Percentiles rank a stretch among this genome's conserved stretches.
phyloP scores from a whole-genome alignment of 64 coral and sea anemone genomes.

The Orbicella faveolata region DNA sequence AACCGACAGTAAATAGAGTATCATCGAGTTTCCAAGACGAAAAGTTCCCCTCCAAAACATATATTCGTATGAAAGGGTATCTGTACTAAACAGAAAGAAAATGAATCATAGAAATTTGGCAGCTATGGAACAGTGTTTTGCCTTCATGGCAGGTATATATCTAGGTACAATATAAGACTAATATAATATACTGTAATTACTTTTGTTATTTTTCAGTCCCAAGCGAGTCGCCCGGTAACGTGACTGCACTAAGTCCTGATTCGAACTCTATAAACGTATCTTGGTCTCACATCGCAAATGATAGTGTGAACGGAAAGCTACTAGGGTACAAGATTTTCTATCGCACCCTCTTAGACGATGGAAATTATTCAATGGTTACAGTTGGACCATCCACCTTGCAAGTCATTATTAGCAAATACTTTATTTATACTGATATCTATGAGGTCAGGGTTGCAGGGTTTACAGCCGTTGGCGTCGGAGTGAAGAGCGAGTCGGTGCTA shows the following conservation, averaged over 20 bases:
- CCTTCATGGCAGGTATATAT: too few species aligned
- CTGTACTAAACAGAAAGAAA: too few species aligned
- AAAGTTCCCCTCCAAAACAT: too few species aligned
- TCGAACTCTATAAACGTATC: background rate
- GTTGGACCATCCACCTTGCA: background rate
- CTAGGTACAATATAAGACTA: too few species aligned
- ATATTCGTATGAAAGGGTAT: too few species aligned
- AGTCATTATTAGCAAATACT: background rate
- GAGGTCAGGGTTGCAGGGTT: conserved; percentile 9
- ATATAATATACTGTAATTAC: too few species aligned
- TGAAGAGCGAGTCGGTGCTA: background rate
- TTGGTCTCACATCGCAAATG: background rate
- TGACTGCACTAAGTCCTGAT: background rate
- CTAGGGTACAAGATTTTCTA: background rate
- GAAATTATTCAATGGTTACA: background rate
- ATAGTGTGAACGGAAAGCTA: background rate
- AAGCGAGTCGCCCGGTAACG: background rate
- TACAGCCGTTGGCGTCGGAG: background rate
- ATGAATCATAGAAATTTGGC: too few species aligned
- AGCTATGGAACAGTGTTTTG: too few species aligned
- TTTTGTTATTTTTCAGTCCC: background rate
- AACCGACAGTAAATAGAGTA: too few species aligned
- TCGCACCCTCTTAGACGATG: background rate
- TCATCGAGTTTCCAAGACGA: too few species aligned
- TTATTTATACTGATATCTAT: background rate